Evolutionary conservation across 2,113 vertebrate genomes (phyloP), one percentile per base, ranked within the genome.

Genomic region (Dipodomys stephensi): DNA sequence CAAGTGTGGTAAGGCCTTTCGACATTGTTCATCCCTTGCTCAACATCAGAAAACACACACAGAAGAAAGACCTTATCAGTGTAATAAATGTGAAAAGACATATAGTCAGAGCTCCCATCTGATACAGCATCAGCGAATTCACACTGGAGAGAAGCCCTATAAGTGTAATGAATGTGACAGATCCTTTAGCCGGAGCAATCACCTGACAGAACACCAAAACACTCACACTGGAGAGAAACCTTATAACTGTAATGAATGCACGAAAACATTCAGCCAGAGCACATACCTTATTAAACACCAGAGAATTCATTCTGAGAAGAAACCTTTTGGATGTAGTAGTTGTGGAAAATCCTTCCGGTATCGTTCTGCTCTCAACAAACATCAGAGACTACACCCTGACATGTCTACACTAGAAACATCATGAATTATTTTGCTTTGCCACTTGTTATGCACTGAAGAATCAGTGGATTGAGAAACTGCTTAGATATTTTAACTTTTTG

Each of bases 11-110:
- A 97, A 97, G 80, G 84, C 96, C 85, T 97, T 97, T 68, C 93
- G 97, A 23, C 97, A 97, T n/a, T 96, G 96, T 32, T 97, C 97
- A 0, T 97, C 96, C 64, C 97, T 97, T n/a, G 88, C 95, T 6
- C 96, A 97, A 30, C 97, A 97, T 94, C 97, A 97, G 3, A 97
- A 97, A 88, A 97, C 96, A 13, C 97, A 97, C 78, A 92, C 97
- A 28, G 97, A 96, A 60, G 95, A 95, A 90, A 97, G 96, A 7
- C 94, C 95, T 53, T 96, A 90, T 64, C 95, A 88, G 79, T 96
- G 97, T 82, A 88, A 60, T 53, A 90, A 88, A 25, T 97, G 96
- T 60, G 96, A 95, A 28, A 96, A 96, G 53, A 53, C 96, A 1
- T 97, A 96, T 46, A 95, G 95, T 69, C 96, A 96, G 94, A 97